A percentile compares a stretch with the other conserved stretches of the same genome.
phyloP scores from a whole-genome alignment of 2,113 vertebrate genomes.

The Leucopsar rothschildi region DNA sequence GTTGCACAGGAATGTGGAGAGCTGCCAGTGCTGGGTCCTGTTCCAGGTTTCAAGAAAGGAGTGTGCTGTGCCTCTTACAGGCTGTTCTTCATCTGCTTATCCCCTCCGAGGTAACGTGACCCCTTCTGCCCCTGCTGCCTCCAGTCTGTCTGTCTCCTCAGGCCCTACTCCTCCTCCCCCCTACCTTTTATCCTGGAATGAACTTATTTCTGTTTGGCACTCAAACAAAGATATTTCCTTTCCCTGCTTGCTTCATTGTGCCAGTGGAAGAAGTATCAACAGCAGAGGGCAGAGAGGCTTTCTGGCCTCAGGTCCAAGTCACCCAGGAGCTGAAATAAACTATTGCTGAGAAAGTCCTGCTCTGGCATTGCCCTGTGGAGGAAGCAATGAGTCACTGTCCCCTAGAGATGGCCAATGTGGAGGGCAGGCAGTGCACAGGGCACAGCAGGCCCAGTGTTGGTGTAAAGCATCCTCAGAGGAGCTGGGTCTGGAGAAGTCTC shows the following conservation, averaged over 20 bases:
- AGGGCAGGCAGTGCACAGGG: not conserved
- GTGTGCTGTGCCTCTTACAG: not conserved
- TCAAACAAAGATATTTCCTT: not conserved
- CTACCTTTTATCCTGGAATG: not conserved
- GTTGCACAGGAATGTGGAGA: conserved; percentile 1
- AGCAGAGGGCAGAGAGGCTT: not conserved
- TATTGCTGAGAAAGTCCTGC: not conserved
- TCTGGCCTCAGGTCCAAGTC: not conserved
- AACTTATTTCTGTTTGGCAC: not conserved
- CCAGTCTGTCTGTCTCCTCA: conserved; percentile 30
- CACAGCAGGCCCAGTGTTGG: not conserved
- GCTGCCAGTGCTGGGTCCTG: not conserved
- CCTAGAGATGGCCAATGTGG: not conserved
- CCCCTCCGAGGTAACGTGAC: not conserved
- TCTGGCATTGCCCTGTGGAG: not conserved
- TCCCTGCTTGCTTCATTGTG: not conserved
- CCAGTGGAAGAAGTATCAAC: not conserved
- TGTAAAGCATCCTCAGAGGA: not conserved
- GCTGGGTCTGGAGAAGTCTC: not conserved
- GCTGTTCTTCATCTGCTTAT: not conserved
- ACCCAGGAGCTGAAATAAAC: not conserved
- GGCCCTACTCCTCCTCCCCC: not conserved
- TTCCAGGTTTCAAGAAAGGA: conserved; percentile 28
- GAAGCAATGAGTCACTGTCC: not conserved
- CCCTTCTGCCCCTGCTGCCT: not conserved